phyloP scores from a whole-genome alignment of 2,888 invertebrate species.

The Griposia aprilina region DNA sequence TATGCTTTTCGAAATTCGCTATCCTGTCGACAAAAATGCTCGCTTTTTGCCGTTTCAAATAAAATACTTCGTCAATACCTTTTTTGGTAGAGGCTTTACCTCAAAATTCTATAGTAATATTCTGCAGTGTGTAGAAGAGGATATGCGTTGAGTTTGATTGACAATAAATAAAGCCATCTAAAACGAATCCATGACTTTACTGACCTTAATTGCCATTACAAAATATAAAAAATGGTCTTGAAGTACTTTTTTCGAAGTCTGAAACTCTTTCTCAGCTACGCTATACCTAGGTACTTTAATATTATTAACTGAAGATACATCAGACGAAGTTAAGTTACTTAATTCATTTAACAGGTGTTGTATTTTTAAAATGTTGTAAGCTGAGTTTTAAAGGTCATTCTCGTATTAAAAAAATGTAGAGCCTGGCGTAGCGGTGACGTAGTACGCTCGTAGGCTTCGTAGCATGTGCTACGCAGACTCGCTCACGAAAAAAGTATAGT shows the following conservation, averaged over 20 bases:
- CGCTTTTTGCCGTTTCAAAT: neutral
- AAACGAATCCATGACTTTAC: no score
- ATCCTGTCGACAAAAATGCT: neutral
- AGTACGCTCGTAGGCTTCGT: slow-evolving; percentile 27
- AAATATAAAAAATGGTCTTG: neutral
- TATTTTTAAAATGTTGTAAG: neutral
- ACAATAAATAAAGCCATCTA: neutral
- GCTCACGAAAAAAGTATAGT: neutral
- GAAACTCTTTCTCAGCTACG: neutral
- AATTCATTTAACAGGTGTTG: neutral
- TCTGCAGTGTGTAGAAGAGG: neutral
- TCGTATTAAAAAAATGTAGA: neutral
- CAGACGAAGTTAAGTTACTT: neutral
- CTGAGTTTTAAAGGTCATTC: neutral
- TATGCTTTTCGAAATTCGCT: neutral
- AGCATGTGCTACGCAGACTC: slow-evolving; percentile 33
- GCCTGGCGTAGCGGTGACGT: slow-evolving; percentile 20
- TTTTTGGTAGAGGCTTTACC: neutral
- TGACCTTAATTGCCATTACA: no score
- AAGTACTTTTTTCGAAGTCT: neutral
- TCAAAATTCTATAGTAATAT: neutral
- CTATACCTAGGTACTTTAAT: neutral
- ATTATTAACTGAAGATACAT: neutral
- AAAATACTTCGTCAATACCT: neutral
- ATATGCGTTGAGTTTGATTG: neutral